Evolutionary conservation across 2,888 invertebrate species (phyloP).

Genomic region (Adela reaumurella): DNA sequence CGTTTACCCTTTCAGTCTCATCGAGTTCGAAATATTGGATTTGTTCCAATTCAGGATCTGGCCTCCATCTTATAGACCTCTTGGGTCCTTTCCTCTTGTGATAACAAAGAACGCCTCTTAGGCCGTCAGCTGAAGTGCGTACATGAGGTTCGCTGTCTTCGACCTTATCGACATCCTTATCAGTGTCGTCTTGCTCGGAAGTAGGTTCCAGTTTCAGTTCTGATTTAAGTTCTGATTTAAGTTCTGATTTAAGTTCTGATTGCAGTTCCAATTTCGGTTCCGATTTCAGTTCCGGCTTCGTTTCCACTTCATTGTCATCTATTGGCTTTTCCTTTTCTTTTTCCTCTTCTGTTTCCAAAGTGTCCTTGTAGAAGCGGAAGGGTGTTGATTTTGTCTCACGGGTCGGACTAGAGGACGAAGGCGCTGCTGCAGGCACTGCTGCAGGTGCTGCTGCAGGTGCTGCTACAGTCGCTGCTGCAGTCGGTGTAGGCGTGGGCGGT

Average conservation of each 20-base stretch:
- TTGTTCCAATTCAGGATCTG: conserved; percentile 74
- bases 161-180: conserved; percentile 16
- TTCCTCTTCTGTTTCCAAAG: conserved; percentile 67
- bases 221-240: too few species aligned
- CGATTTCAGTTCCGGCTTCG: too few species aligned
- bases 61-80: conserved; percentile 78
- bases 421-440: conserved; percentile 17
- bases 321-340: conserved; percentile 43
- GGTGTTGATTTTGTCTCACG: conserved; percentile 53
- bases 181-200: conserved; percentile 11
- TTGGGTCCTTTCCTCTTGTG: conserved; percentile 76
- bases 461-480: too few species aligned
- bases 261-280: too few species aligned
- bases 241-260: too few species aligned
- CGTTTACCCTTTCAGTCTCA: conserved; percentile 94
- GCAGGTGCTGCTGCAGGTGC: too few species aligned
- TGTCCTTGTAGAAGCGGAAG: conserved; percentile 87
- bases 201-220: conserved; percentile 19
- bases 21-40: conserved; percentile 91
- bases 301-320: conserved; percentile 17
- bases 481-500: conserved; percentile 52
- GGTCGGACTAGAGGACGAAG: conserved; percentile 34
- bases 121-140: conserved; percentile 50
- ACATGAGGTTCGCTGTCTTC: conserved; percentile 29
- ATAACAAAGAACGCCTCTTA: conserved; percentile 72